Percentiles rank a stretch among this genome's conserved stretches.
phyloP scores from a whole-genome alignment of 2,797 vertebrate species.

The Chromis chromis region DNA sequence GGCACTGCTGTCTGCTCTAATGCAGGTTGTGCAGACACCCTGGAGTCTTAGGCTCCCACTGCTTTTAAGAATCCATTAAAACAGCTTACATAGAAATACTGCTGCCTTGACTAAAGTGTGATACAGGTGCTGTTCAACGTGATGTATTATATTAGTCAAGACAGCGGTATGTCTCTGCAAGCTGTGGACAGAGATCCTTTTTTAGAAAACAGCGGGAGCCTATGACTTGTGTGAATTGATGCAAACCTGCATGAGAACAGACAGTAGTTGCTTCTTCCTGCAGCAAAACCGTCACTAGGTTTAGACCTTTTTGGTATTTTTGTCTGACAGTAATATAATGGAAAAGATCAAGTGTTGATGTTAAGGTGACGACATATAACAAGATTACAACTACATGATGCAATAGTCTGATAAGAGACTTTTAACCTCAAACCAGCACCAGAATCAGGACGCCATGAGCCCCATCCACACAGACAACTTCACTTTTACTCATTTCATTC shows the following conservation, averaged over 20 bases:
- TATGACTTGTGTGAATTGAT: constrained; percentile 14
- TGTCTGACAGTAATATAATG: not conserved
- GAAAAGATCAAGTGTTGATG: constrained; percentile 13
- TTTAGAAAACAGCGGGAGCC: constrained; percentile 9
- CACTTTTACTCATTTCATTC: not conserved
- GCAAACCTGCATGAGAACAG: constrained; percentile 4
- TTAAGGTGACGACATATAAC: not conserved
- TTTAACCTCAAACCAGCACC: not conserved
- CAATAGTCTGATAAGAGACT: not conserved
- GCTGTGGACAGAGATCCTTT: constrained; percentile 29
- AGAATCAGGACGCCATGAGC: not conserved
- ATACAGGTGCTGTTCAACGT: constrained; percentile 29
- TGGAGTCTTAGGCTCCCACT: constrained; percentile 21
- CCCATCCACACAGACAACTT: constrained; percentile 1
- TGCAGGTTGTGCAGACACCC: constrained; percentile 29
- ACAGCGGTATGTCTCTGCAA: constrained; percentile 25
- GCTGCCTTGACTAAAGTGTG: constrained; percentile 23
- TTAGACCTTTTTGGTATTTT: not conserved
- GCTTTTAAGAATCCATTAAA: constrained; percentile 50
- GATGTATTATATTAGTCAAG: constrained; percentile 37
- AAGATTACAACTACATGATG: not conserved
- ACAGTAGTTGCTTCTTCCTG: not conserved
- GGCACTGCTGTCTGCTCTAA: constrained; percentile 7
- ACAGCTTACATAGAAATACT: constrained; percentile 30
- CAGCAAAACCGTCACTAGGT: not conserved